Evolutionary conservation across 2,113 vertebrate genomes (phyloP), one percentile per base, ranked within the genome.

Genomic region (Prionailurus viverrinus): DNA sequence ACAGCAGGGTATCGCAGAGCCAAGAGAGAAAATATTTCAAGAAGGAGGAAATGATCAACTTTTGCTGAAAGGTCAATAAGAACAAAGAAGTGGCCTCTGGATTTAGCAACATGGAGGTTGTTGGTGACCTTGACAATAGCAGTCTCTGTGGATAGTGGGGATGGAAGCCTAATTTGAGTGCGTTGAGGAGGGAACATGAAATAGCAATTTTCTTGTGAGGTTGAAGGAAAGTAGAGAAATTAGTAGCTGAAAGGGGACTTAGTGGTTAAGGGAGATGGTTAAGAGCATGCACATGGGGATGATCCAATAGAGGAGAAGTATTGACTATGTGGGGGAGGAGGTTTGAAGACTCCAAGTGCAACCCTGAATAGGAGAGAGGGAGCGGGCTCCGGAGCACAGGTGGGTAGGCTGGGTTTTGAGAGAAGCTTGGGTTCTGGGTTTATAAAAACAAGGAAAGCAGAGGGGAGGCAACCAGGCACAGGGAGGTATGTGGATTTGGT

Each of bases 161-260:
- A 25, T 9, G 53, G 36, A 87, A 85, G 36, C 13, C 33, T 55
- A 31, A 9, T 88, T 58, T 41, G 55, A 95, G 81, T 93, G 29
- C 8, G 1, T 29, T 80, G 55, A 31, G 19, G 18, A 71, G 39
- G 12, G 18, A 5, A 76, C 45, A 3, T 36, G 41, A 66, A 90
- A 41, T 1, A 66, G 73, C 33, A 74, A 76, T 13, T 81, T 29
- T 68, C 25, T 84, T 84, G 63, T 87, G 31, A 63, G 74, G 21
- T 16, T 39, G 74, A 90, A 94, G 45, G 31, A 82, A 89, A 82
- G 27, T 16, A 85, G 41, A 92, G 58, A 89, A 55, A 85, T 88
- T 41, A 86, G 71, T 36, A 71, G 65, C 31, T 58, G 79, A 81
- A 55, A 65, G 71, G 36, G 89, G 31, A 86, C 13, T 2, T 25